phyloP scores from a whole-genome alignment of 2,888 invertebrate species.

The Hypomecis punctinalis region DNA sequence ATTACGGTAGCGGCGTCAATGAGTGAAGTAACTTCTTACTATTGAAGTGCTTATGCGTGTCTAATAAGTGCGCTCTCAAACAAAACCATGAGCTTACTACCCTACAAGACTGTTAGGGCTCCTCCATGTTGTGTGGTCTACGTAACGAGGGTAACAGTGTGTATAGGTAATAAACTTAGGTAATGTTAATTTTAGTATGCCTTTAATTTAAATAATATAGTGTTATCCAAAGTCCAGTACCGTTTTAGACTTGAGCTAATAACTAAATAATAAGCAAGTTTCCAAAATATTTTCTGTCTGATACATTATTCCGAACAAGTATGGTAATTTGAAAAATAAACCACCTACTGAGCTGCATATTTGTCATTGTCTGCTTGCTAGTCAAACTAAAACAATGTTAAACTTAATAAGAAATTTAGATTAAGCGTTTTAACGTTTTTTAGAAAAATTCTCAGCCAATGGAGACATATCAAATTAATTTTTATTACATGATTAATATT shows the following conservation, averaged over 20 bases:
- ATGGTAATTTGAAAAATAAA: conserved; percentile 15
- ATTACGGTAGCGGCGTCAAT: conserved; percentile 9
- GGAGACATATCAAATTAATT: conserved; percentile 18
- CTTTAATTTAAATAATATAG: not conserved
- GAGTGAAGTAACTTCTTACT: conserved; percentile 8
- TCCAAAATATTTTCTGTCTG: not conserved
- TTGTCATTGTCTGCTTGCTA: conserved; percentile 17
- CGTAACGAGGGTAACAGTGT: too few species aligned
- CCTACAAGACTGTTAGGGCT: not conserved
- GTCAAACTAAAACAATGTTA: not conserved
- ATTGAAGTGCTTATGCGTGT: not conserved
- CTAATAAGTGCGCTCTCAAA: conserved; percentile 5
- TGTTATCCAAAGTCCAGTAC: not conserved
- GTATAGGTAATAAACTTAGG: too few species aligned
- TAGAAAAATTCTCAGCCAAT: conserved; percentile 2
- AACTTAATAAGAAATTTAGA: conserved; percentile 9
- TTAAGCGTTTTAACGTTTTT: conserved; percentile 11
- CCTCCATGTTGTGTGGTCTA: not conserved
- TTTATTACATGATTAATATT: conserved; percentile 19
- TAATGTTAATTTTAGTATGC: not conserved
- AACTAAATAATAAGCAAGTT: conserved; percentile 3
- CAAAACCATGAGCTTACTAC: not conserved
- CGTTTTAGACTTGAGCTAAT: conserved; percentile 1
- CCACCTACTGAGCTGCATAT: conserved; percentile 24
- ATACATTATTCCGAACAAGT: conserved; percentile 6